Conservation (phyloP, 1,140 invertebrate species). For the Tetranychus cinnabarinus region DNA sequence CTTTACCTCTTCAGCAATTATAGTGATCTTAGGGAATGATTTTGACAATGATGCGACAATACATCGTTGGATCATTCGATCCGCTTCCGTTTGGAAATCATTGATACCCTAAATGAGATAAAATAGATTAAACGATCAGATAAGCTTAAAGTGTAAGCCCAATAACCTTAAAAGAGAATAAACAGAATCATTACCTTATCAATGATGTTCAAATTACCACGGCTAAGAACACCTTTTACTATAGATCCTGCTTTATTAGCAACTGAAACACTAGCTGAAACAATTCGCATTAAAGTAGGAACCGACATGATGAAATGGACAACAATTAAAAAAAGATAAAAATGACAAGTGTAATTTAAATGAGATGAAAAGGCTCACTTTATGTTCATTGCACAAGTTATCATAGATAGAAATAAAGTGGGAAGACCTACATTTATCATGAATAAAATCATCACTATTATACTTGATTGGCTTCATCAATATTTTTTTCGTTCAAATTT, state of each 20-base stretch:
- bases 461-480: too few relatives aligned
- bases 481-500: too few relatives aligned
- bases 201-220: constrained; percentile 52
- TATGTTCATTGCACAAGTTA: too few relatives aligned
- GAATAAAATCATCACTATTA: too few relatives aligned
- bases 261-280: constrained; percentile 49
- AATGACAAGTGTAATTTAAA: too few relatives aligned
- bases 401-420: too few relatives aligned
- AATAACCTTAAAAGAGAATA: neutral
- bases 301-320: neutral
- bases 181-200: constrained; percentile 39
- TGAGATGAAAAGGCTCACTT: too few relatives aligned
- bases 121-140: constrained; percentile 10
- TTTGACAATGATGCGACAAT: constrained; percentile 61
- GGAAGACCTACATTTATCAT: too few relatives aligned
- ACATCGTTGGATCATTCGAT: constrained; percentile 70
- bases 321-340: too few relatives aligned
- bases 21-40: constrained; percentile 57
- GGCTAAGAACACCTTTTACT: constrained; percentile 62
- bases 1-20: constrained; percentile 79
- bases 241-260: constrained; percentile 61
- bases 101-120: constrained; percentile 40
- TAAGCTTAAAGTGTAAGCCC: neutral
- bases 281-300: constrained; percentile 23
- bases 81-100: constrained; percentile 92